Conservation (phyloP, 2,797 vertebrate genomes). For the Gallirallus australis region DNA sequence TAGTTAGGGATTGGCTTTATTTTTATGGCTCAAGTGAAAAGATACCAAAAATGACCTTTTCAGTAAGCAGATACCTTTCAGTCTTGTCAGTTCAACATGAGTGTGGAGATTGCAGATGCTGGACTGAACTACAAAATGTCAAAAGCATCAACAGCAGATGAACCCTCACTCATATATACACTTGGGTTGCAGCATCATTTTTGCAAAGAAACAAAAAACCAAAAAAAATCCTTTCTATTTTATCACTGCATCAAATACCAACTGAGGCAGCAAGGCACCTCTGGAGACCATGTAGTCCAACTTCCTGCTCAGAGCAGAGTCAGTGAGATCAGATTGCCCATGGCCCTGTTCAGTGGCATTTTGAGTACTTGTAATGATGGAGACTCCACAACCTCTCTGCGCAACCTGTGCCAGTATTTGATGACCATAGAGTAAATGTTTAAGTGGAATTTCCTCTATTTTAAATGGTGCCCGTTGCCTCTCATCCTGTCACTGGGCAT, state of each 20-base stretch:
- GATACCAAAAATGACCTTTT: slow-evolving; percentile 35
- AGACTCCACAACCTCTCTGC: neutral
- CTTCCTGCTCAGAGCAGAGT: neutral
- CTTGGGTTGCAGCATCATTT: neutral
- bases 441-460: neutral
- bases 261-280: neutral
- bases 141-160: neutral
- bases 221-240: neutral
- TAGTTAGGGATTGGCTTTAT: slow-evolving; percentile 6
- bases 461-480: neutral
- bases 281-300: neutral
- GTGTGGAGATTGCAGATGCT: neutral
- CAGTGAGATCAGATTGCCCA: neutral
- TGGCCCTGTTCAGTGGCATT: neutral
- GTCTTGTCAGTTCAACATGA: slow-evolving; percentile 14
- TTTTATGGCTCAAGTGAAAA: slow-evolving; percentile 24
- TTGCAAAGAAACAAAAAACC: neutral
- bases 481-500: neutral
- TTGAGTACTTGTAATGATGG: neutral
- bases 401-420: neutral
- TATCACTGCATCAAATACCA: neutral
- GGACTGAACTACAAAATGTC: slow-evolving; percentile 13
- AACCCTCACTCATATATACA: neutral
- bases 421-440: neutral
- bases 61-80: slow-evolving; percentile 21